Percentiles rank a stretch among this genome's conserved stretches.
Conservation (phyloP, 2,888 invertebrate genomes). For the Disparrhopalites patrizii region DNA sequence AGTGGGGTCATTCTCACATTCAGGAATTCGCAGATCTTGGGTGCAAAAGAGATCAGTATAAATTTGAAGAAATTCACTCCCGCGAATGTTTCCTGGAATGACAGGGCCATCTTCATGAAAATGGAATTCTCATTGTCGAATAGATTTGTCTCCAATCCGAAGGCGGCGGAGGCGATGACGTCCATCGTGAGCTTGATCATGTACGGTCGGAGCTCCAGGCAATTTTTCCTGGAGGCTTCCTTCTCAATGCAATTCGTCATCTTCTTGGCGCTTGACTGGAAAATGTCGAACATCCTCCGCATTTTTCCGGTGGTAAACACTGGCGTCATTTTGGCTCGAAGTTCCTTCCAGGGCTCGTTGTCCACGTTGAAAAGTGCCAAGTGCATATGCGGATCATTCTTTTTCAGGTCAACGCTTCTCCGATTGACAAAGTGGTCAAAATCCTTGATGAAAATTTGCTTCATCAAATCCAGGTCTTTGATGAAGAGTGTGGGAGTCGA, state of each 20-base stretch:
- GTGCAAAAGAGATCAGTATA: neutral
- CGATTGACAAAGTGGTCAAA: conserved; percentile 20
- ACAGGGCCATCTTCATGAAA: neutral
- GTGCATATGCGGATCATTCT: conserved; percentile 18
- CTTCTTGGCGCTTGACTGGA: conserved; percentile 4
- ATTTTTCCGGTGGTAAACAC: conserved; percentile 5
- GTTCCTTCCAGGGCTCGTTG: conserved; percentile 12
- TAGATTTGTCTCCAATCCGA: neutral
- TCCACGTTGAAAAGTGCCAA: neutral
- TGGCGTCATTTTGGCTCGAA: conserved; percentile 8
- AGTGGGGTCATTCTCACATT: neutral
- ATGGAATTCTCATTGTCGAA: neutral
- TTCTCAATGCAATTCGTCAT: neutral
- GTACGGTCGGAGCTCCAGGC: neutral
- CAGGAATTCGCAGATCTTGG: neutral
- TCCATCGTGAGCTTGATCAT: conserved; percentile 9
- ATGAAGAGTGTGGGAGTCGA: conserved; percentile 10
- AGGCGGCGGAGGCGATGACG: neutral
- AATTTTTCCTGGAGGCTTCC: no score
- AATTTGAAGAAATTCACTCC: neutral
- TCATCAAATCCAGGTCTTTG: conserved; percentile 21
- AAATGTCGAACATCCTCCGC: conserved; percentile 1
- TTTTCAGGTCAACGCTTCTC: neutral
- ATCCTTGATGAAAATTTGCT: conserved; percentile 20
- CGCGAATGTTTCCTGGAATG: neutral